phyloP scores from a whole-genome alignment of 2,797 vertebrate genomes.

The Notolabrus celidotus region DNA sequence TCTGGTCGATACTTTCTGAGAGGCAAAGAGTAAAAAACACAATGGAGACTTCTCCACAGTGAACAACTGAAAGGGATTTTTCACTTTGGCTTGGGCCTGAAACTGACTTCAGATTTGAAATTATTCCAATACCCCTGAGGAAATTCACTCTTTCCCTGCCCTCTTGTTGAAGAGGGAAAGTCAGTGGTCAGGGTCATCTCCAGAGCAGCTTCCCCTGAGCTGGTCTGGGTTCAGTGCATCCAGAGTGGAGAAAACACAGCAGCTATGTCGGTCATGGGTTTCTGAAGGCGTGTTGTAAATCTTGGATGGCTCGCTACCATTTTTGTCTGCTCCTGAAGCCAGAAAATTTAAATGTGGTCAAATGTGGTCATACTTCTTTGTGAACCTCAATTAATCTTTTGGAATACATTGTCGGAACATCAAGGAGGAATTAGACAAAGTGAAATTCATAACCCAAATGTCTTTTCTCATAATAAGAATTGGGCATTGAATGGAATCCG shows the following conservation, averaged over 20 bases:
- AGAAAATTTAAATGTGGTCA: constrained; percentile 7
- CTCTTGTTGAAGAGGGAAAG: background rate
- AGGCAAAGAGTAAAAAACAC: background rate
- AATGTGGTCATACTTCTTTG: background rate
- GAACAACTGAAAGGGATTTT: background rate
- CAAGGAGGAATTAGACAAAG: no score
- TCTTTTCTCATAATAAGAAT: no score
- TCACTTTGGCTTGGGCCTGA: background rate
- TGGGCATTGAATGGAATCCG: background rate
- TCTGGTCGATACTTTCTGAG: constrained; percentile 35
- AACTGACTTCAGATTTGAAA: constrained; percentile 14
- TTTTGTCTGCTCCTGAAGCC: background rate
- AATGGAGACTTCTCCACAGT: background rate
- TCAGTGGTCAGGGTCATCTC: constrained; percentile 5
- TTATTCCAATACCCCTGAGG: background rate
- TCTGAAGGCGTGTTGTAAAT: constrained; percentile 7
- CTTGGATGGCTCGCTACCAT: constrained; percentile 7
- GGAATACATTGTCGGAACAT: background rate
- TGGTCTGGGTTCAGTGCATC: constrained; percentile 10
- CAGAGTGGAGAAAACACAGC: constrained; percentile 10
- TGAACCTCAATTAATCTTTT: background rate
- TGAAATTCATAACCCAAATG: background rate
- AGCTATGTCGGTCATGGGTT: constrained; percentile 13
- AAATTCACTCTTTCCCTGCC: constrained; percentile 1
- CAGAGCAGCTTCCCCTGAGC: constrained; percentile 14